A percentile compares a stretch with the other conserved stretches of the same genome.
These are phyloP conservation scores for Nothoprocta perdicaria DNA, from an alignment of 2,113 vertebrate species.

Conservation along the genomic window DNA sequence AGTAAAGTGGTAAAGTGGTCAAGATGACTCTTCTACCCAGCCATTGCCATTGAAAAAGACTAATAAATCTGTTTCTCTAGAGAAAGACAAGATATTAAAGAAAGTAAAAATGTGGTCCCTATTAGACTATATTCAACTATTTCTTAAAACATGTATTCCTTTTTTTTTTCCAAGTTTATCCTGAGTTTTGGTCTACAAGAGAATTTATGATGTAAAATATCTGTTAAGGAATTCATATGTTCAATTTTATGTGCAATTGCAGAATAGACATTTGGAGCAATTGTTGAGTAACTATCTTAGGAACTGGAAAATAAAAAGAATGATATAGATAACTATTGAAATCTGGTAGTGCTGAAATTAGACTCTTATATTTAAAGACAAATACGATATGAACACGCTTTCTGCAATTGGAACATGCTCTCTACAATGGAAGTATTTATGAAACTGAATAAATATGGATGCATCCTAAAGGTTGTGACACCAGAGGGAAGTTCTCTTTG, in stretches of 20 bases:
- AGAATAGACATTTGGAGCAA: not conserved
- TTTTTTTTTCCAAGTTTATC: not conserved
- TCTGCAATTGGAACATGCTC: not conserved
- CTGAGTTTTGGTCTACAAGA: not conserved
- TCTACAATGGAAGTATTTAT: not conserved
- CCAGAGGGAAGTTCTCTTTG: not conserved
- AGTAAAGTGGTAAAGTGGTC: not conserved
- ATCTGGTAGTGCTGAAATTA: not conserved
- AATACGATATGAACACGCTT: not conserved
- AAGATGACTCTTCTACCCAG: not conserved
- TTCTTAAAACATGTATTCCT: not conserved
- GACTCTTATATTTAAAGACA: not conserved
- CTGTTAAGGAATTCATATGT: not conserved
- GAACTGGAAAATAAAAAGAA: not conserved
- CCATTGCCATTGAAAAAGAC: not conserved
- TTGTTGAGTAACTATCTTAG: not conserved
- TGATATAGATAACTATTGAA: not conserved
- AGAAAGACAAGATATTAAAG: not conserved
- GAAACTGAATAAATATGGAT: not conserved
- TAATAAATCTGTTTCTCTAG: not conserved
- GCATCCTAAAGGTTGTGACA: not conserved
- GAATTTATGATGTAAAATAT: not conserved
- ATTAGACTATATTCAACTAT: not conserved
- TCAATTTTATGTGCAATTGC: not conserved
- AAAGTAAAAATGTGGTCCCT: not conserved